Conservation (phyloP, 2,797 vertebrate genomes). For the Propithecus deckenii region DNA sequence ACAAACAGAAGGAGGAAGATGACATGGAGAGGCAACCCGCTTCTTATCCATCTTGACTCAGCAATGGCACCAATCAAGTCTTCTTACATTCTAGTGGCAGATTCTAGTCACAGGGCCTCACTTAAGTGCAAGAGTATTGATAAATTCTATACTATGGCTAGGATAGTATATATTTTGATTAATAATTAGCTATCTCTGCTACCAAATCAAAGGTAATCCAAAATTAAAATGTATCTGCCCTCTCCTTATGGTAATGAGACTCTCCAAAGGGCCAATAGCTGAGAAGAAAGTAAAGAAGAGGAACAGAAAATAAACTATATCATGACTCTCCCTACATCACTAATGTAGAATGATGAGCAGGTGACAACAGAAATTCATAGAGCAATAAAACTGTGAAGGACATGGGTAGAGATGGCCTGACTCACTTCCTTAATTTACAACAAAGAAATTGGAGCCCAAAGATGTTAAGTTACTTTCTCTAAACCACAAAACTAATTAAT, state of each 20-base stretch:
- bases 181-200: background rate
- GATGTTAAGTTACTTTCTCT: background rate
- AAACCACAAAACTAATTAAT: constrained; percentile 1
- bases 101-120: background rate
- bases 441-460: background rate
- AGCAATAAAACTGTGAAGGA: background rate
- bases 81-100: background rate
- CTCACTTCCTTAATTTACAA: background rate
- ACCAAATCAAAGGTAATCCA: background rate
- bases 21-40: no score
- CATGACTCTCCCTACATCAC: background rate
- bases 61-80: background rate
- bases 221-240: background rate
- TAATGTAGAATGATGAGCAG: background rate
- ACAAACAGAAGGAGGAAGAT: background rate
- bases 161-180: background rate
- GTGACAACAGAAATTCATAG: background rate
- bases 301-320: background rate
- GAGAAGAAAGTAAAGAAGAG: background rate
- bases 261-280: background rate
- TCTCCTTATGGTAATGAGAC: background rate
- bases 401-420: background rate
- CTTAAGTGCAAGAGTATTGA: background rate
- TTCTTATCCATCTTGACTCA: background rate
- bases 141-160: background rate